These are phyloP conservation scores for Sminthurides aquaticus DNA, from an alignment of 2,888 invertebrate genomes.

Conservation along the genomic window DNA sequence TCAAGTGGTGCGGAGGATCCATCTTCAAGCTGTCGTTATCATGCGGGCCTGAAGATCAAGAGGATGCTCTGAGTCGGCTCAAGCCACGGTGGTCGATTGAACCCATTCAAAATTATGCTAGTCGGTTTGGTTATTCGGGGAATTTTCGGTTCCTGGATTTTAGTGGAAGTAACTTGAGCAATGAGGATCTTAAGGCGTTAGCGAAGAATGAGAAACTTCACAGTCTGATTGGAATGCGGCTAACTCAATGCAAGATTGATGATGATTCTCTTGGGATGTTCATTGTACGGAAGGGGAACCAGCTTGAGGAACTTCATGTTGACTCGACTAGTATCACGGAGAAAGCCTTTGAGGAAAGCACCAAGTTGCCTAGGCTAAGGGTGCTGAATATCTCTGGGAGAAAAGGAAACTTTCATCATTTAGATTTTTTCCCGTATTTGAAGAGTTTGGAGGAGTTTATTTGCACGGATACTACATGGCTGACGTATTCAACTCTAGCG, in stretches of 20 bases:
- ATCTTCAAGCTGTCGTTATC: conserved; percentile 16
- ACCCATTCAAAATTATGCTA: conserved; percentile 35
- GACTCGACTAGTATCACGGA: conserved; percentile 31
- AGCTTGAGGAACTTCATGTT: conserved; percentile 31
- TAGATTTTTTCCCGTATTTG: conserved; percentile 29
- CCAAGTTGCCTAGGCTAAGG: conserved; percentile 26
- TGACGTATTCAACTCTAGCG: conserved; percentile 30
- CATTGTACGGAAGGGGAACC: conserved; percentile 28
- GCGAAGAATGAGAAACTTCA: conserved; percentile 22
- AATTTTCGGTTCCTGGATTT: conserved; percentile 37
- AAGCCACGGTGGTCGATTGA: conserved; percentile 40
- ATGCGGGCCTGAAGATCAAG: conserved; percentile 22
- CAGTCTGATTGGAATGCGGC: conserved; percentile 27
- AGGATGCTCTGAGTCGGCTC: conserved; percentile 30
- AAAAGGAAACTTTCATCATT: conserved; percentile 23
- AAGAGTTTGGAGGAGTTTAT: conserved; percentile 28
- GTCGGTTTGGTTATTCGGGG: conserved; percentile 37
- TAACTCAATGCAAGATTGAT: conserved; percentile 32
- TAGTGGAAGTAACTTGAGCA: conserved; percentile 33
- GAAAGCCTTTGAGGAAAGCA: conserved; percentile 12
- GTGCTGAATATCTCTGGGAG: conserved; percentile 31
- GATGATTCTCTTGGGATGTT: conserved; percentile 28
- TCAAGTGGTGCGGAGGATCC: conserved; percentile 39
- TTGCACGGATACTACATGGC: conserved; percentile 33
- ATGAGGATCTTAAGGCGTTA: conserved; percentile 26